Evolutionary conservation across 1,140 invertebrate species (phyloP), one percentile per base, ranked within the genome.

Genomic region (Microplitis mediator): DNA sequence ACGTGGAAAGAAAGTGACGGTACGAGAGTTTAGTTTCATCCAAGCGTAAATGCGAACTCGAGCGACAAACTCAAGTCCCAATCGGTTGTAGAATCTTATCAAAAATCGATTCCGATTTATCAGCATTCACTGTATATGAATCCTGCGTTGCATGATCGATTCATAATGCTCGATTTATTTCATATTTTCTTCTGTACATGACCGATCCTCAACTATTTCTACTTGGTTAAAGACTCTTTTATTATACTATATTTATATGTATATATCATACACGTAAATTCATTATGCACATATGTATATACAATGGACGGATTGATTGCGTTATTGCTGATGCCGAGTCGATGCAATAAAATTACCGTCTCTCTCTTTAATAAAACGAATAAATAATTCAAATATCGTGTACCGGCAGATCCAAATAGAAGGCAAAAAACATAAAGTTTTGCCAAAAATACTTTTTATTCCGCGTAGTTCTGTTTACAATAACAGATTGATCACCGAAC

Each of bases 101-200:
- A 69, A 72, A n/a, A 56, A 75, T 75, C 74, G 65, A 75, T 75
- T 75, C 39, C 60, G 74, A 69, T 75, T 72, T 75, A 72, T 75
- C 56, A 69, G 62, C 52, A 71, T 71, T 62, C 71, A 58, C 39
- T 45, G 5, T 45, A 13, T 36, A 34, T 60, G 45, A 61, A 54
- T 34, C 39, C 14, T 16, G 23, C 36, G 14, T 32, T 45, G 50
- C 34, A 50, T 62, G 31, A 72, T 75, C 74, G 70, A 75, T 56
- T 68, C 69, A 69, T 69, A 71, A 75, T 75, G 68, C 74, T 75
- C 69, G 58, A 75, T 75, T 75, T 58, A 58, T 56, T 72, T 70
- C 69, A 45, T 39, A 54, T 65, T 74, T 69, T 69, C 50, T 35
- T 9, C 64, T 71, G 69, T 63, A 51, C 23, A 32, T 51, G 16